phyloP scores from a whole-genome alignment of 2,888 invertebrate genomes.

The Eupeodes luniger region DNA sequence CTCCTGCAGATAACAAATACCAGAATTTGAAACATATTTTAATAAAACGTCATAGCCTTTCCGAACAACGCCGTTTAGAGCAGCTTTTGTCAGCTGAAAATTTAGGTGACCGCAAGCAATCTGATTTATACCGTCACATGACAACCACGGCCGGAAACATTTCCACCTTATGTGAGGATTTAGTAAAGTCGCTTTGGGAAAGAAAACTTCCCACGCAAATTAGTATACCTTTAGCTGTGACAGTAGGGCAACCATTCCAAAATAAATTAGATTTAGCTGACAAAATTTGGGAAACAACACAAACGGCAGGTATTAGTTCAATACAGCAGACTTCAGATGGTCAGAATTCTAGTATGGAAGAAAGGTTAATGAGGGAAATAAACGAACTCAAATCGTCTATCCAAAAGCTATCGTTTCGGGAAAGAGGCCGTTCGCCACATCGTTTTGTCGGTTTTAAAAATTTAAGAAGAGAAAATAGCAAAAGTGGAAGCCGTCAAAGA shows the following conservation, averaged over 20 bases:
- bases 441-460: neutral
- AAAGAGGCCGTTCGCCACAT: neutral
- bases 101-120: neutral
- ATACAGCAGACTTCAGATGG: neutral
- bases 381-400: neutral
- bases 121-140: conserved; percentile 12
- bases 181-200: neutral
- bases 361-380: neutral
- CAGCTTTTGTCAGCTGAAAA: neutral
- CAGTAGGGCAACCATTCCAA: neutral
- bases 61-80: neutral
- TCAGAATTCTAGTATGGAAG: neutral
- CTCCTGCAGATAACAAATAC: too few relatives aligned
- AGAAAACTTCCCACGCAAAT: neutral
- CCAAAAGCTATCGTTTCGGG: neutral
- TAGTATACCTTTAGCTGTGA: neutral
- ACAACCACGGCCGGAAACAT: neutral
- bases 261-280: conserved; percentile 4
- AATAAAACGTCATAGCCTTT: too few relatives aligned
- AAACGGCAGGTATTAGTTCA: neutral
- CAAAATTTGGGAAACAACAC: neutral
- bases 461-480: neutral
- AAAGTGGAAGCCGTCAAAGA: neutral
- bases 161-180: neutral
- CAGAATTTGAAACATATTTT: too few relatives aligned